Evolutionary conservation across 2,113 vertebrate species (phyloP).

Genomic region (Chroicocephalus ridibundus): DNA sequence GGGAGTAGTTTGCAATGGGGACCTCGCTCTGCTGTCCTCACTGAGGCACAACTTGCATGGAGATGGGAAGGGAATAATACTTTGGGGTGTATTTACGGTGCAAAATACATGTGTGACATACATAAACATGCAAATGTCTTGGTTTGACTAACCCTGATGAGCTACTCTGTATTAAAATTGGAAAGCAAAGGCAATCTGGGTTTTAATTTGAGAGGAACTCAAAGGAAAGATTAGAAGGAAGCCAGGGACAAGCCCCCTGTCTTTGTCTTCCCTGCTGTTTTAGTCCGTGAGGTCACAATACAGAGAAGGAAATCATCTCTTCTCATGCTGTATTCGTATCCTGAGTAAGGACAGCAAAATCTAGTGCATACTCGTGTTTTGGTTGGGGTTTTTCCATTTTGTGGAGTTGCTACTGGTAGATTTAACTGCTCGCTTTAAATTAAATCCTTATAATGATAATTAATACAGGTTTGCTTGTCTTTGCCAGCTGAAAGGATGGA

Average conservation of each 20-base stretch:
- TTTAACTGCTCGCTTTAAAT: neutral
- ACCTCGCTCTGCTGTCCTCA: neutral
- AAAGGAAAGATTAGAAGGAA: neutral
- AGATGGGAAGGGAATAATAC: neutral
- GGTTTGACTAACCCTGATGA: neutral
- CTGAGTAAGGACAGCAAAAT: neutral
- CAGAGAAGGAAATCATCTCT: neutral
- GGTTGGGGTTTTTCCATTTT: neutral
- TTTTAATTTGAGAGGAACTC: neutral
- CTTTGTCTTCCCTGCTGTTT: neutral
- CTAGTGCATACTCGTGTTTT: neutral
- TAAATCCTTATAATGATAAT: neutral
- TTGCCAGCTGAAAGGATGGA: neutral
- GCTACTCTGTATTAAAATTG: neutral
- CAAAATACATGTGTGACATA: neutral
- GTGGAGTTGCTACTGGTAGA: neutral
- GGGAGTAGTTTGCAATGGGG: neutral
- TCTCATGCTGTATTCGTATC: neutral
- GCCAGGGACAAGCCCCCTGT: neutral
- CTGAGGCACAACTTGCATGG: neutral
- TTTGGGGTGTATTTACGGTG: neutral
- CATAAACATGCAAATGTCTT: neutral
- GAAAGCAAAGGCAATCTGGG: neutral
- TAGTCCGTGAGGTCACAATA: neutral
- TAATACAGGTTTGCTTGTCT: neutral